Conservation (phyloP, 1,140 invertebrate genomes). For the Drosophila subpulchrella region DNA sequence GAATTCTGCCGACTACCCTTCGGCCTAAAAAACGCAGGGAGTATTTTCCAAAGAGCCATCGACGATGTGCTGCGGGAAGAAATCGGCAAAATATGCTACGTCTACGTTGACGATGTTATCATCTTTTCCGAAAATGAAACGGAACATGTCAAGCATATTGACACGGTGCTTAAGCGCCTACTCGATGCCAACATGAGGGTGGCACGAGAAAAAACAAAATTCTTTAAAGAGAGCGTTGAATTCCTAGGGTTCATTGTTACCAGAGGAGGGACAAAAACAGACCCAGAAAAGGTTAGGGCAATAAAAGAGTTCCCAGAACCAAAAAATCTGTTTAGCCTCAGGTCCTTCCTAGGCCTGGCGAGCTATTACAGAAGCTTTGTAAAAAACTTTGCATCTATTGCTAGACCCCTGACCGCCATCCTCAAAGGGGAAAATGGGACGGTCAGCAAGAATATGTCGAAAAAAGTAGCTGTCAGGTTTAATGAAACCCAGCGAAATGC, state of each 20-base stretch:
- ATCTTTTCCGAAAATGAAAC: slow-evolving; percentile 19
- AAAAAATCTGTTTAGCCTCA: slow-evolving; percentile 7
- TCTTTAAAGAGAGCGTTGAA: slow-evolving; percentile 17
- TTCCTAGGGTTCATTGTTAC: slow-evolving; percentile 21
- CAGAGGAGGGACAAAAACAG: slow-evolving; percentile 1
- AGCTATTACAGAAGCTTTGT: slow-evolving; percentile 21
- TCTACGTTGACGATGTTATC: slow-evolving; percentile 17
- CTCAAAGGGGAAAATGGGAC: slow-evolving; percentile 19
- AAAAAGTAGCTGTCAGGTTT: slow-evolving; percentile 11
- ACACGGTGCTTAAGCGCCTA: slow-evolving; percentile 10
- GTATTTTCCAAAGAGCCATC: slow-evolving; percentile 23
- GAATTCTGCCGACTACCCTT: slow-evolving; percentile 19
- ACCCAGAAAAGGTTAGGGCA: slow-evolving; percentile 16
- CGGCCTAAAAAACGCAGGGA: slow-evolving; percentile 13
- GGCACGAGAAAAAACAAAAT: slow-evolving; percentile 8
- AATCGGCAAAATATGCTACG: not conserved
- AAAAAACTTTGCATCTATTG: not conserved
- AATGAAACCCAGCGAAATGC: slow-evolving; percentile 13
- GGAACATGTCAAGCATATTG: slow-evolving; percentile 9
- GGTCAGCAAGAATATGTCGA: slow-evolving; percentile 12
- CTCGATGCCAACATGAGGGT: slow-evolving; percentile 22
- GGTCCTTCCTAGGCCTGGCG: slow-evolving; percentile 11
- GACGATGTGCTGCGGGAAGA: slow-evolving; percentile 10
- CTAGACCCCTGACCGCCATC: slow-evolving; percentile 1
- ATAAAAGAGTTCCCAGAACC: slow-evolving; percentile 13